These are phyloP conservation scores for Microcebus murinus DNA, from an alignment of 2,113 vertebrate species.

Conservation along the genomic window DNA sequence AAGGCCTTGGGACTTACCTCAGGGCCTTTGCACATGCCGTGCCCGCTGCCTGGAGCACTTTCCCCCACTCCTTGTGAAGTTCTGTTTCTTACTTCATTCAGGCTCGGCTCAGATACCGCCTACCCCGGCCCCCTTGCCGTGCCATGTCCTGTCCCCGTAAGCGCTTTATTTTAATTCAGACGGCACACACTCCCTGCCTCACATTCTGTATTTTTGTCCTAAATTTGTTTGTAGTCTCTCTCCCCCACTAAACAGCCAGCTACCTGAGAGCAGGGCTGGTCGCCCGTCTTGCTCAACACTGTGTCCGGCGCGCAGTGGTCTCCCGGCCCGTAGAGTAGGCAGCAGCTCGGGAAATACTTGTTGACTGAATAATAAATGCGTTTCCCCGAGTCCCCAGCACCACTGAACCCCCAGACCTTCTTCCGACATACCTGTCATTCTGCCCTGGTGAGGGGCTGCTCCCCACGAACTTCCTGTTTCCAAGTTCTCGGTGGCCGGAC, in stretches of 20 bases:
- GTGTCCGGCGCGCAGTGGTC: too few species aligned
- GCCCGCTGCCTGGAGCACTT: not conserved
- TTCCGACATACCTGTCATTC: not conserved
- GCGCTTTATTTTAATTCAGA: not conserved
- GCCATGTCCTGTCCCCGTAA: too few species aligned
- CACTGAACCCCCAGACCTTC: not conserved
- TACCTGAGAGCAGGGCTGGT: fast-evolving
- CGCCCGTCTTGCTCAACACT: not conserved
- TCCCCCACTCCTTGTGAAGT: not conserved
- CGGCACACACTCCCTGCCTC: fast-evolving
- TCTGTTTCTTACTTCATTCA: not conserved
- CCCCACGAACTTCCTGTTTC: not conserved
- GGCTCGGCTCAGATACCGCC: not conserved
- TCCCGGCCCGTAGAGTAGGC: fast-evolving
- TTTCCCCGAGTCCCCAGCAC: not conserved
- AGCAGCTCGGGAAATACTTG: not conserved
- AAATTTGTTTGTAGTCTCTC: not conserved
- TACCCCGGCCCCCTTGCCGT: not conserved
- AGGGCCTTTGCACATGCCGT: not conserved
- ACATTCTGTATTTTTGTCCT: not conserved
- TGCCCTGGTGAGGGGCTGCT: too few species aligned
- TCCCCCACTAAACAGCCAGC: not conserved
- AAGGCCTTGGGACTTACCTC: not conserved
- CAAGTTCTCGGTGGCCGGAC: not conserved
- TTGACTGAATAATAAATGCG: not conserved